Evolutionary conservation across 2,113 vertebrate species (phyloP).

Genomic region (Lethenteron reissneri): DNA sequence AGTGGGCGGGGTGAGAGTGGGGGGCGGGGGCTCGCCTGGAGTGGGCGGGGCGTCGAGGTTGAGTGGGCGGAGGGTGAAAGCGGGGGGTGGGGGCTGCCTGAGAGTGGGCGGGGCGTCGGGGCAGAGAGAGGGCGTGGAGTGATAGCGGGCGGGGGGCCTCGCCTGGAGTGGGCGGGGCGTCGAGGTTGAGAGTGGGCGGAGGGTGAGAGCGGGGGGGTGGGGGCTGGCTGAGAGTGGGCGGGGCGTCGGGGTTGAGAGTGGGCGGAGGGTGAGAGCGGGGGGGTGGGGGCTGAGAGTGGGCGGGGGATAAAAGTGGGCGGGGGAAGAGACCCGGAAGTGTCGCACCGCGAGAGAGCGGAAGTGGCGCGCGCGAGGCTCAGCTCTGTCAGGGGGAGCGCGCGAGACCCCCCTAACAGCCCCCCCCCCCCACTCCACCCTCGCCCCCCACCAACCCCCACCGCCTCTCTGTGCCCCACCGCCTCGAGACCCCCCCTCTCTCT

Average conservation of each 20-base stretch:
- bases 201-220: too few species aligned
- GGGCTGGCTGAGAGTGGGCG: neutral
- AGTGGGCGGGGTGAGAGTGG: neutral
- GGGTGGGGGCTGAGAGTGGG: too few species aligned
- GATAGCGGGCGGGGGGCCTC: too few species aligned
- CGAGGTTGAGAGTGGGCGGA: neutral
- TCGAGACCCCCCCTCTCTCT: neutral
- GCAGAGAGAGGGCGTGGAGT: neutral
- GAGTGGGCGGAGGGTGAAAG: neutral
- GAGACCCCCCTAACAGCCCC: too few species aligned
- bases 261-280: neutral
- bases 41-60: too few species aligned
- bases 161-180: too few species aligned
- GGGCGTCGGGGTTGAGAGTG: neutral
- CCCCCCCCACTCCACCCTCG: neutral
- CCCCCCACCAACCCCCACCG: neutral
- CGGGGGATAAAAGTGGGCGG: neutral
- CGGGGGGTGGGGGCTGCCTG: neutral
- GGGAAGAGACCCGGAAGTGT: too few species aligned
- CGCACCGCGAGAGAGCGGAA: too few species aligned
- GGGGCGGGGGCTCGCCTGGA: neutral
- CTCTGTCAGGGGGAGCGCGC: too few species aligned
- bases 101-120: neutral
- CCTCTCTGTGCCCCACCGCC: neutral
- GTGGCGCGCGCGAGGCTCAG: too few species aligned